A percentile compares a stretch with the other conserved stretches of the same genome.
Conservation (phyloP, 2,888 invertebrate species). For the Philhelius pedissequus region DNA sequence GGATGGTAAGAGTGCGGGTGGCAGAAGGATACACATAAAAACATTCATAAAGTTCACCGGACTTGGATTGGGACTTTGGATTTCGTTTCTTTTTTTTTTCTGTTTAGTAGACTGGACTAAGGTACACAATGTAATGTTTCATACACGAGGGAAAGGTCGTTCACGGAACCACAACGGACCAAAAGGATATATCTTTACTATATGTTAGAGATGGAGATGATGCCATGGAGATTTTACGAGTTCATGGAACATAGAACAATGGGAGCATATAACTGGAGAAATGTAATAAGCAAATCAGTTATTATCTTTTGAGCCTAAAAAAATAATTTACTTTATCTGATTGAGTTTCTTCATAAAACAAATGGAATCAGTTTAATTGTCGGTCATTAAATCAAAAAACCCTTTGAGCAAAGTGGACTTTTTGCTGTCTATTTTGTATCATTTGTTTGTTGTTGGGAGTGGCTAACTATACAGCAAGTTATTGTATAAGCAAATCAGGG, state of each 20-base stretch:
- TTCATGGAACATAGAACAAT: slow-evolving; percentile 63
- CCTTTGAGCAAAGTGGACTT: slow-evolving; percentile 69
- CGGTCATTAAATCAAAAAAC: slow-evolving; percentile 74
- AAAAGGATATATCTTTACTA: slow-evolving; percentile 45
- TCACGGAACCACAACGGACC: slow-evolving; percentile 25
- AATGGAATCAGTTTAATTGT: slow-evolving; percentile 76
- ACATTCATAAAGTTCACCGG: slow-evolving; percentile 27
- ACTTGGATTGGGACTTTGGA: not conserved
- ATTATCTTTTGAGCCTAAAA: slow-evolving; percentile 70
- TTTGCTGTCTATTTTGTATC: slow-evolving; percentile 66
- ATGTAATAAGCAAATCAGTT: slow-evolving; percentile 61
- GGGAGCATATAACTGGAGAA: slow-evolving; percentile 43
- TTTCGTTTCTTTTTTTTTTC: slow-evolving; percentile 22
- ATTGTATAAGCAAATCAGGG: not conserved
- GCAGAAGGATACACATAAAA: slow-evolving; percentile 40
- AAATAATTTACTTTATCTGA: slow-evolving; percentile 73
- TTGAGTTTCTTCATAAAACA: slow-evolving; percentile 74
- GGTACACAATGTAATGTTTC: slow-evolving; percentile 40
- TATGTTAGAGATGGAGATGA: not conserved
- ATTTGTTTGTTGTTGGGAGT: not conserved
- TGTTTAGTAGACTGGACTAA: slow-evolving; percentile 39
- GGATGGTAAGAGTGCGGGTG: slow-evolving; percentile 27
- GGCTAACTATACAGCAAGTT: not conserved
- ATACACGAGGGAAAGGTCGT: slow-evolving; percentile 36
- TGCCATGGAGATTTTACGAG: slow-evolving; percentile 57